Base-by-base conservation (phyloP, 2,797 vertebrate genomes). In the Coregonus sp. region DNA sequence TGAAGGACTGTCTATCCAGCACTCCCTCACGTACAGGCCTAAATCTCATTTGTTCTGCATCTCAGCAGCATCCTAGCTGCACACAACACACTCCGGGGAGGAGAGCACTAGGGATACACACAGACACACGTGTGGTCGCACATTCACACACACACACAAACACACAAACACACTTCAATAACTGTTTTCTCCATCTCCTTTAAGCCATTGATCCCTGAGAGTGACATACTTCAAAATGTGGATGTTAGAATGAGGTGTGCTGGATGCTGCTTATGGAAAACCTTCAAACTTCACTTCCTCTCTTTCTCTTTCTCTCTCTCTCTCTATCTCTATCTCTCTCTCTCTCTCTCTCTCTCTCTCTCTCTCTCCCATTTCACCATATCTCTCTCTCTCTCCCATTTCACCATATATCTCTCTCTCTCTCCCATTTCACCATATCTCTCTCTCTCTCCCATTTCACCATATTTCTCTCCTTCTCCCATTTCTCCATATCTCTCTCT, bases 41-140 rank as follows among this genome's bases (percentile, higher is more conserved):
- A 79, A 79, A 85, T 89, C 72, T 70, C 56, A 77, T 82, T 79
- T 50, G 83, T 85, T 88, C 83, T 86, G 80, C 82, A 81, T 63
- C 40, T 71, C 78, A 81, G 71, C 77, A 37, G 63, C 79, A 75
- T 74, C 70, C 68, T 73, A 52, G 50, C 50, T 72, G 85, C 83
- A 82, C 75, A 76, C 75, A 82, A 51, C 68, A 47, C 40, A 20
- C 47, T 68, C 78, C 31, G 65, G 67, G 33, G 70, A 75, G 20
- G 25, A 33, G 73, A 78, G 67, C 70, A 37, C 75, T 12, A 47
- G 40, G 40, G 40, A 47, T 47, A 47, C 2, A 47, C 40, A 47
- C 40, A 47, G 75, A 50, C 78, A 81, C 75, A 51, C 54, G 31
- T 29, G 25, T n/a, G 31, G 67, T 18, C 65, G 54, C 65, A 65